A percentile compares a stretch with the other conserved stretches of the same genome.
These are phyloP conservation scores for Papilio glaucus DNA, from an alignment of 1,140 invertebrate genomes.

Conservation along the genomic window DNA sequence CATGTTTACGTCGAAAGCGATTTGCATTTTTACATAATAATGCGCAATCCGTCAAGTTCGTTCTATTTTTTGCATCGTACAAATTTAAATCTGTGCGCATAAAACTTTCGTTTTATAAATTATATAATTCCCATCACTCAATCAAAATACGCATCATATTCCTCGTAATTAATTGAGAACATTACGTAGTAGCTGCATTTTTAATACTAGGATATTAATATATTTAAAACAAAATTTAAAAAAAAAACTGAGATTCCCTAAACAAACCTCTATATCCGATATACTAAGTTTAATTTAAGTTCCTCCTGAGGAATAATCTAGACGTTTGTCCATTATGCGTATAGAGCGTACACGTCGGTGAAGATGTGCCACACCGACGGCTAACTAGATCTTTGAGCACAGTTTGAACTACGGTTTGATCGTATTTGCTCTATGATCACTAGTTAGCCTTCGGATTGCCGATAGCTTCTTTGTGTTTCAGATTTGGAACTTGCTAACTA, in stretches of 20 bases:
- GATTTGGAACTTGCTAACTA: slow-evolving; percentile 77
- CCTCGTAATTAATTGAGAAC: not conserved
- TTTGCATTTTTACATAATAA: slow-evolving; percentile 32
- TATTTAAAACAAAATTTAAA: not conserved
- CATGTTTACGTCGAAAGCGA: slow-evolving; percentile 19
- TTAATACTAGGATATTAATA: too few species aligned
- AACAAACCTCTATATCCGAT: too few species aligned
- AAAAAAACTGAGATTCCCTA: not conserved
- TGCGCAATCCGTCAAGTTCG: not conserved
- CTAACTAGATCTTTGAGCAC: slow-evolving; percentile 79
- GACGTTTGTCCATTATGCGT: slow-evolving; percentile 28
- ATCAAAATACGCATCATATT: too few species aligned
- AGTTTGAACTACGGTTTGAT: slow-evolving; percentile 75
- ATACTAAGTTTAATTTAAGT: too few species aligned
- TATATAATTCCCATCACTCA: too few species aligned
- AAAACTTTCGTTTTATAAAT: not conserved
- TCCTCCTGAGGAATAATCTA: slow-evolving; percentile 25
- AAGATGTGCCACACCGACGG: slow-evolving; percentile 60
- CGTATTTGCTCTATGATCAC: slow-evolving; percentile 68
- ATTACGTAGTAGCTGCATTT: too few species aligned
- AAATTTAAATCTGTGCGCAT: not conserved
- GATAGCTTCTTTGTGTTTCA: slow-evolving; percentile 75
- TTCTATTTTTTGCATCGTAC: not conserved
- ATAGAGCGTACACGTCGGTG: slow-evolving; percentile 56
- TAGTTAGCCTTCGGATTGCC: slow-evolving; percentile 73